Base-by-base conservation (phyloP, 2,888 invertebrate species). In the Cephonodes hylas region DNA sequence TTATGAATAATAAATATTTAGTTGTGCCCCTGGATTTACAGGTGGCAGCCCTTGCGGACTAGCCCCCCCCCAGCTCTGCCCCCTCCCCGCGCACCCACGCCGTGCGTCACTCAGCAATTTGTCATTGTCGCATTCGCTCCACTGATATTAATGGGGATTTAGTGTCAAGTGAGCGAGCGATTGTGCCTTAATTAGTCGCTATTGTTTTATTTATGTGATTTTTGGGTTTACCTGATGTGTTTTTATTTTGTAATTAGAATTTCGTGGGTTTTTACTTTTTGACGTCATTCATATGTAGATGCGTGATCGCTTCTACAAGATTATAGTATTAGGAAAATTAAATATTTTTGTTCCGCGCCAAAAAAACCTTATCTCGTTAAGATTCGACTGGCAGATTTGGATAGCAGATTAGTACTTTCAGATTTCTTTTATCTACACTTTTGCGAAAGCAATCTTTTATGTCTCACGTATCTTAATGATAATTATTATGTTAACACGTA, bases 91-190 rank as follows among this genome's bases (percentile, higher is more conserved):
- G 42, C 63, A 62, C 68, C 59, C 25, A 59, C 61, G 59, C 23
- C 61, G 64, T 65, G 70, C 70, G 71, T 66, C 74, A 68, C 73
- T 69, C 65, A 67, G 82, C 79, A 81, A 86, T 89, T 88, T 84
- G 83, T 89, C 87, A 88, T 81, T 70, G 86, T 86, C 88, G 70
- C 68, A 70, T 72, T 71, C 71, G 70, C 73, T 65, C 64, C 76
- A 62, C 72, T 72, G 80, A 78, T 81, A 78, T 79, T 84, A 87
- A 88, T 88, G 86, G 85, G 84, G 84, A 88, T 84, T 84, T 83
- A 82, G 86, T 83, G 86, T 85, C 84, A 80, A 82, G 79, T 77
- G 81, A 74, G 75, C 80, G 75, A 75, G 76, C 76, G 74, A 78
- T 73, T 77, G 74, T 76, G 76, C 79, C 79, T 80, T 85, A 84